Percentiles rank a stretch among this genome's conserved stretches.
Conservation (phyloP, 1,140 invertebrate genomes). For the Eriosoma lanigerum region DNA sequence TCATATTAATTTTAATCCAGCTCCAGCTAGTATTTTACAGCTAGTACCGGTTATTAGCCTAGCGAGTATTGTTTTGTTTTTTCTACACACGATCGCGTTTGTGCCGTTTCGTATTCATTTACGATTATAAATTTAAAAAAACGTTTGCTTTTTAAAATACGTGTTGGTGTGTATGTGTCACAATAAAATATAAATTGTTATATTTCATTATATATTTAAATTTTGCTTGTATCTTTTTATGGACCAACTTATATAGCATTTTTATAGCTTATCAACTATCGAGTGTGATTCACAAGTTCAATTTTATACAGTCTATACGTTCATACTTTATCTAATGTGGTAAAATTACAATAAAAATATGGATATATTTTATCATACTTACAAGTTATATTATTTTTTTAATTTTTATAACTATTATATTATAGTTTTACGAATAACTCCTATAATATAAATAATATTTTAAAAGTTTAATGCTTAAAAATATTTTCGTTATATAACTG, state of each 20-base stretch:
- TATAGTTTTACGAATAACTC: too few relatives aligned
- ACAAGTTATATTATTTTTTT: too few relatives aligned
- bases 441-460: too few relatives aligned
- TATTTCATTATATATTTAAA: constrained; percentile 1
- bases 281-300: background rate
- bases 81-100: background rate
- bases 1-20: constrained; percentile 45
- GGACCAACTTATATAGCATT: background rate
- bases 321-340: too few relatives aligned
- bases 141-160: background rate
- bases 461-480: too few relatives aligned
- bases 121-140: background rate
- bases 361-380: too few relatives aligned
- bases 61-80: background rate
- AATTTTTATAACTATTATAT: too few relatives aligned
- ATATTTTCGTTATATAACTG: too few relatives aligned
- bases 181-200: background rate
- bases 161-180: background rate
- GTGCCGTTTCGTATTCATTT: constrained; percentile 10
- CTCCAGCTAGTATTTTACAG: constrained; percentile 46
- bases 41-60: constrained; percentile 29
- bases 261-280: constrained; percentile 10
- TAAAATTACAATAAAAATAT: too few relatives aligned
- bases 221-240: background rate
- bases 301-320: background rate